Percentiles rank a stretch among this genome's conserved stretches.
Conservation (phyloP, 2,888 invertebrate species). For the Caenorhabditis drosophilae region DNA sequence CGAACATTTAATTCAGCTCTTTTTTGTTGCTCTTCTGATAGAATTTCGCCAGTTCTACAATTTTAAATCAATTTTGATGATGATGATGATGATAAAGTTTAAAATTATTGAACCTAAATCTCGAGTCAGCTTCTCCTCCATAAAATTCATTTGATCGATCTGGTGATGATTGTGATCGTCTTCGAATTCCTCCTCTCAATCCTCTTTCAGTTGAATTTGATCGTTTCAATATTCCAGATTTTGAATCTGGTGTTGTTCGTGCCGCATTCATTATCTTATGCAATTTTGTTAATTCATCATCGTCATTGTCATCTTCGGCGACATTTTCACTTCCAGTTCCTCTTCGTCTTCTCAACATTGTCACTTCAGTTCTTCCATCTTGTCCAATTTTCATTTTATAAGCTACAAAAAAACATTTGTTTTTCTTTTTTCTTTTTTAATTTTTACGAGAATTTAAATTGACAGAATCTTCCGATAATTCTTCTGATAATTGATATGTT, state of each 20-base stretch:
- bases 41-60: conserved; percentile 22
- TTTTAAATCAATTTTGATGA: not conserved
- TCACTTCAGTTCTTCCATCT: conserved; percentile 33
- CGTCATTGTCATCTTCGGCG: conserved; percentile 12
- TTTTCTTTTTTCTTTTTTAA: no score
- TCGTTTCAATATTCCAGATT: conserved; percentile 27
- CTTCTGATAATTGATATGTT: conserved; percentile 30
- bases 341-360: conserved; percentile 13
- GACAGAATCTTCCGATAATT: conserved; percentile 6
- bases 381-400: conserved; percentile 34
- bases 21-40: conserved; percentile 31
- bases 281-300: conserved; percentile 24
- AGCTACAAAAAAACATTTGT: conserved; percentile 12
- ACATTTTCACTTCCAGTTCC: conserved; percentile 20
- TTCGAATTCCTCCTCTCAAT: conserved; percentile 13
- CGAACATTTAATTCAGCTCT: conserved; percentile 29
- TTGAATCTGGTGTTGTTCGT: conserved; percentile 18
- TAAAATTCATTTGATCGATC: conserved; percentile 12
- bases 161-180: conserved; percentile 28
- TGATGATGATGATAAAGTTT: not conserved
- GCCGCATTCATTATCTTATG: conserved; percentile 36
- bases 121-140: not conserved
- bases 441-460: conserved; percentile 13
- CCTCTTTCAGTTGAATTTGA: conserved; percentile 29
- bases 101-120: conserved; percentile 1